Conservation (phyloP, 1,140 invertebrate genomes). For the Diabrotica undecimpunctata region DNA sequence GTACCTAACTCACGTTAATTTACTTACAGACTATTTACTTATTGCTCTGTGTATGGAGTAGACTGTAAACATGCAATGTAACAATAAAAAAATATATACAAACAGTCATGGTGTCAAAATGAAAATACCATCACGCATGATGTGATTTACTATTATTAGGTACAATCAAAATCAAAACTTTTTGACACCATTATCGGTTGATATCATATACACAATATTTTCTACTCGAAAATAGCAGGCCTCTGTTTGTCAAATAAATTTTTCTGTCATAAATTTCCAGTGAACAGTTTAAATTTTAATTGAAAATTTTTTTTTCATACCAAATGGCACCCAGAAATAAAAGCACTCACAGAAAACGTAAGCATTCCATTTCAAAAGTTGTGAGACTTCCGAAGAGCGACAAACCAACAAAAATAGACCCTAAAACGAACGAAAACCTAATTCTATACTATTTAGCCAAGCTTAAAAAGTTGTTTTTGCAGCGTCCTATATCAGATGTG, state of each 20-base stretch:
- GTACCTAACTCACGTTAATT: too few relatives aligned
- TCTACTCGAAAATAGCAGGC: too few relatives aligned
- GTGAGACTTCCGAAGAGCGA: background rate
- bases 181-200: too few relatives aligned
- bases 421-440: slow-evolving; percentile 24
- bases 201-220: too few relatives aligned
- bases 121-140: too few relatives aligned
- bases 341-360: background rate
- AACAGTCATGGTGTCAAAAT: too few relatives aligned
- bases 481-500: background rate
- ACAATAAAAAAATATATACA: too few relatives aligned
- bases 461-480: slow-evolving; percentile 23
- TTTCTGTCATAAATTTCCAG: background rate
- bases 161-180: too few relatives aligned
- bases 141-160: too few relatives aligned
- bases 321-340: background rate
- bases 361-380: background rate
- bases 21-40: too few relatives aligned
- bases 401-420: background rate
- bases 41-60: too few relatives aligned
- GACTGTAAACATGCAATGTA: too few relatives aligned
- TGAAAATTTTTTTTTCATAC: background rate
- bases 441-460: slow-evolving; percentile 26
- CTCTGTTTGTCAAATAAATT: background rate
- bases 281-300: background rate